Evolutionary conservation across 2,888 invertebrate species (phyloP).

Genomic region (Eledone cirrhosa): DNA sequence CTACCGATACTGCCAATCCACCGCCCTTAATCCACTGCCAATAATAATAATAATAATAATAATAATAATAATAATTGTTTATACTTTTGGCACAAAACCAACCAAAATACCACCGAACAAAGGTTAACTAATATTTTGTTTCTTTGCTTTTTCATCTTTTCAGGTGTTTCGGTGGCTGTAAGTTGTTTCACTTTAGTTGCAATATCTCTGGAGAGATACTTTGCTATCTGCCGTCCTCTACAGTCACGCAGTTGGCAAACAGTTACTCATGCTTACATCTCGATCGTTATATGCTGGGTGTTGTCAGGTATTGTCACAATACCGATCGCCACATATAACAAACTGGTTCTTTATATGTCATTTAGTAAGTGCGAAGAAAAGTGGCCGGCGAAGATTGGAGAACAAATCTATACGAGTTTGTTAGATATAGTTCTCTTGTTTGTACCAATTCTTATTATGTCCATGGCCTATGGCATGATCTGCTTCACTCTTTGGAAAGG

Average conservation of each 20-base stretch:
- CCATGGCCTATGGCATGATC: constrained; percentile 73
- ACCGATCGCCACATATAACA: constrained; percentile 71
- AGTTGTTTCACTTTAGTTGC: constrained; percentile 80
- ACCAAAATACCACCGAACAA: too few species aligned
- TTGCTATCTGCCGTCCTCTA: constrained; percentile 79
- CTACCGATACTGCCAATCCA: too few species aligned
- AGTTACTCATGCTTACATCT: constrained; percentile 74
- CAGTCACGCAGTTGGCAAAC: constrained; percentile 79
- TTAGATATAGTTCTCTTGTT: constrained; percentile 77
- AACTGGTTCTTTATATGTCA: background rate
- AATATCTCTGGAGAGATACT: constrained; percentile 79
- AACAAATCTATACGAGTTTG: constrained; percentile 77
- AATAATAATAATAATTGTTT: too few species aligned
- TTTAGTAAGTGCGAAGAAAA: constrained; percentile 30
- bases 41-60: too few species aligned
- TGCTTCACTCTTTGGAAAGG: constrained; percentile 60
- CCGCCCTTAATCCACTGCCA: too few species aligned
- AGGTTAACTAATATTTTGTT: too few species aligned
- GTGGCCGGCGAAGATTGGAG: constrained; percentile 67
- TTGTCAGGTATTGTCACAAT: constrained; percentile 74
- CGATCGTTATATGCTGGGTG: constrained; percentile 61
- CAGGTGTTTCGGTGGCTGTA: constrained; percentile 79
- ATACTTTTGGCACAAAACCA: too few species aligned
- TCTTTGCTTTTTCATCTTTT: constrained; percentile 53
- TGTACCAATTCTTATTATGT: constrained; percentile 80